Conservation (phyloP, 92 coral and sea anemone species). For the Bergia sp. region DNA sequence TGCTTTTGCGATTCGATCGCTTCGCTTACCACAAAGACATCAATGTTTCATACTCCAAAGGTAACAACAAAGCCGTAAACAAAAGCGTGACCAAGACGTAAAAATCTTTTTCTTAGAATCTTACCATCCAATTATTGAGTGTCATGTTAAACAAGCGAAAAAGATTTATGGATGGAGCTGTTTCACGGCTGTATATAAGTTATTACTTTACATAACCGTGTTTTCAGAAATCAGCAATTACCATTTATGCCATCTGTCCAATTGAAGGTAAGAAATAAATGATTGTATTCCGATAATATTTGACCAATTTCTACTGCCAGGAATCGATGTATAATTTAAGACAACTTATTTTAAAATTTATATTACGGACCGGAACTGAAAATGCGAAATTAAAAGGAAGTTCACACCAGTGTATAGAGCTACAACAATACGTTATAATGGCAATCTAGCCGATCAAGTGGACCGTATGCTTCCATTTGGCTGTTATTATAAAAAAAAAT, state of each 20-base stretch:
- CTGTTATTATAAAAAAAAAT: too few species aligned
- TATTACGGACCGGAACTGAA: conserved; percentile 9
- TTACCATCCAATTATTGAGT: neutral
- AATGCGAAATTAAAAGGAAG: neutral
- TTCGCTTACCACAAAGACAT: neutral
- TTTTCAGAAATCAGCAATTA: neutral
- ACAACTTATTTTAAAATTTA: neutral
- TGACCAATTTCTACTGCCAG: neutral
- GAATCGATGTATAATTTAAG: neutral
- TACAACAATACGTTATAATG: neutral
- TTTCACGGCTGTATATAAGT: neutral
- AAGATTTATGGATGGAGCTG: neutral
- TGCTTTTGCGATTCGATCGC: conserved; percentile 6
- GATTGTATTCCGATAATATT: too few species aligned
- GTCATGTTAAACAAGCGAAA: conserved; percentile 13
- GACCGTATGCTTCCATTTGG: neutral
- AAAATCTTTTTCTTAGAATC: neutral
- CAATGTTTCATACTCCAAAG: conserved; percentile 29
- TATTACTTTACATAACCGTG: neutral
- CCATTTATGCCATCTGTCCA: neutral
- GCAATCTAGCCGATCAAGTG: neutral
- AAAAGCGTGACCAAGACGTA: conserved; percentile 25
- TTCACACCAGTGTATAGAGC: neutral
- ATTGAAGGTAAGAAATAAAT: neutral
- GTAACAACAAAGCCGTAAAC: conserved; percentile 5